Percentiles rank a stretch among this genome's conserved stretches.
These are phyloP conservation scores for Nomada ruficornis DNA, from an alignment of 2,888 invertebrate genomes.

Conservation along the genomic window DNA sequence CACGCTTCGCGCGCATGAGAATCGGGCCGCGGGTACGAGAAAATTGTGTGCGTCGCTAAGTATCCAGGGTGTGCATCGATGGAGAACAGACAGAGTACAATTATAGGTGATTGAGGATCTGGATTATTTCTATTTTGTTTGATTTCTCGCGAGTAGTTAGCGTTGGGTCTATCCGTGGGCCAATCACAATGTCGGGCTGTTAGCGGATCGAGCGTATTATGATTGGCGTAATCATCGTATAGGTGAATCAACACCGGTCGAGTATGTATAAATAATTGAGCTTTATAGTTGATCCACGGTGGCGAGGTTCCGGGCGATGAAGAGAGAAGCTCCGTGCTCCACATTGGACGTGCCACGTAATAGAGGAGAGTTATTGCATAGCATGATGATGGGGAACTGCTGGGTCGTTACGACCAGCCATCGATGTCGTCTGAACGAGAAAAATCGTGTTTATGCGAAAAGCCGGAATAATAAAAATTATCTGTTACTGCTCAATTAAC, in stretches of 20 bases:
- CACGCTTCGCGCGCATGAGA: not conserved
- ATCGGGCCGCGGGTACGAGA: constrained; percentile 28
- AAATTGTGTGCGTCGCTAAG: constrained; percentile 65
- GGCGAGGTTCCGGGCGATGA: constrained; percentile 56
- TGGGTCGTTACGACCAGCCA: constrained; percentile 52
- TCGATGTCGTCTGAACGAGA: constrained; percentile 17
- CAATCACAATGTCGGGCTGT: constrained; percentile 66
- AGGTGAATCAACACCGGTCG: constrained; percentile 54
- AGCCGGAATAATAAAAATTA: constrained; percentile 38
- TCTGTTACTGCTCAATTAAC: constrained; percentile 56
- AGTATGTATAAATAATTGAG: constrained; percentile 65
- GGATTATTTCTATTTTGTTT: constrained; percentile 68
- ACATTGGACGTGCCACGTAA: constrained; percentile 50
- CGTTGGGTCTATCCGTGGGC: constrained; percentile 42
- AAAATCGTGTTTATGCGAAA: constrained; percentile 52
- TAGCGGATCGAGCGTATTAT: constrained; percentile 57
- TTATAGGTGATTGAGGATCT: constrained; percentile 69
- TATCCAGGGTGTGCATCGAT: constrained; percentile 47
- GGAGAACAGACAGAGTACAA: constrained; percentile 64
- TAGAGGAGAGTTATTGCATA: constrained; percentile 58
- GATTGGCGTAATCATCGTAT: constrained; percentile 68
- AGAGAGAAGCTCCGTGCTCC: constrained; percentile 44
- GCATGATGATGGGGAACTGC: constrained; percentile 56
- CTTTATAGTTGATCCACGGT: constrained; percentile 62
- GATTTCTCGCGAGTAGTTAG: constrained; percentile 68